Percentiles rank a stretch among this genome's conserved stretches.
phyloP scores from a whole-genome alignment of 2,113 vertebrate species.

The Clarias magur region DNA sequence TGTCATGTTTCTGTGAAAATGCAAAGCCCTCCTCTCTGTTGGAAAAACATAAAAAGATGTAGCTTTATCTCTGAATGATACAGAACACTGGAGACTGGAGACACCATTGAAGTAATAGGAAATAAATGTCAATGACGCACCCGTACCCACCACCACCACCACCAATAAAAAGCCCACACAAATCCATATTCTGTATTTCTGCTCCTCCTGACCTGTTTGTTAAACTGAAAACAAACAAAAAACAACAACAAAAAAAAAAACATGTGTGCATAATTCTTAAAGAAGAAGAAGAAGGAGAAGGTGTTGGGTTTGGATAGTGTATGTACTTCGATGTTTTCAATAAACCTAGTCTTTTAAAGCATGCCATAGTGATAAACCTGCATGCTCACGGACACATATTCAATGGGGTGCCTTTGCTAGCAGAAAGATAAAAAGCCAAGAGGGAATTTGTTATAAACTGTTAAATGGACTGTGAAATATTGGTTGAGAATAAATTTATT shows the following conservation, averaged over 20 bases:
- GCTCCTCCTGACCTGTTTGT: neutral
- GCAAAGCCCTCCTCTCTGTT: neutral
- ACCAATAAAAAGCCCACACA: no score
- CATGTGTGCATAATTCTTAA: neutral
- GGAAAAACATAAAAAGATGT: neutral
- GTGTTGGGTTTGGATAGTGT: neutral
- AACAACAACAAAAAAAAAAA: neutral
- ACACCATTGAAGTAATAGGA: no score
- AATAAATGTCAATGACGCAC: no score
- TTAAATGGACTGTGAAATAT: constrained; percentile 11
- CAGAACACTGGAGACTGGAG: neutral
- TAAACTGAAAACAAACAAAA: neutral
- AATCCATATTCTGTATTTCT: neutral
- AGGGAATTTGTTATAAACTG: neutral
- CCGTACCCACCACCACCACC: no score
- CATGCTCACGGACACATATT: neutral
- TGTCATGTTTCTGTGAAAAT: neutral
- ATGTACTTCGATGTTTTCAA: neutral
- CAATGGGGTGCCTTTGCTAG: neutral
- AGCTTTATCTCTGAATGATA: neutral
- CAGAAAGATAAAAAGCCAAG: constrained; percentile 2
- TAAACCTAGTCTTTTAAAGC: neutral
- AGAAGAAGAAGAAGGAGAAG: neutral
- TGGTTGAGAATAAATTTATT: neutral
- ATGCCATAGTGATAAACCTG: neutral